phyloP scores from a whole-genome alignment of 35 echinoderm and acorn worm species.

The Holothuria glaberrima region DNA sequence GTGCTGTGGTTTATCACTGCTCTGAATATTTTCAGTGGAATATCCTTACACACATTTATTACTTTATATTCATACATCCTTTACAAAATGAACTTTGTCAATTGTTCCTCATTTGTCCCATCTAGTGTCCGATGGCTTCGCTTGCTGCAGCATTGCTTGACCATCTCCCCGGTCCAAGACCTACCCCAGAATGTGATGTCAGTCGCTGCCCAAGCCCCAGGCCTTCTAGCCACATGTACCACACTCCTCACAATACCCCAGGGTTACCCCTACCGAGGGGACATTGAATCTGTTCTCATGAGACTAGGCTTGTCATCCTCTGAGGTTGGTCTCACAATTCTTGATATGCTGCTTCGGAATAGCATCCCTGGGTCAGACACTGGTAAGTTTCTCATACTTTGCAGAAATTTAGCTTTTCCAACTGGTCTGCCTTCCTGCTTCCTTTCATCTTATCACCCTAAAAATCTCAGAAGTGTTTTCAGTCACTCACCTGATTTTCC shows the following conservation, averaged over 20 bases:
- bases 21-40: too few relatives aligned
- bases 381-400: too few relatives aligned
- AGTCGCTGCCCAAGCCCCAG: slow-evolving; percentile 70
- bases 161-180: slow-evolving; percentile 54
- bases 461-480: too few relatives aligned
- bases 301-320: slow-evolving; percentile 82
- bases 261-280: slow-evolving; percentile 68
- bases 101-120: neutral
- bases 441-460: too few relatives aligned
- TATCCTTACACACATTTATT: too few relatives aligned
- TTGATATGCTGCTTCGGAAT: slow-evolving; percentile 90
- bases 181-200: slow-evolving; percentile 52
- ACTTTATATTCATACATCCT: too few relatives aligned
- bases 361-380: slow-evolving; percentile 36
- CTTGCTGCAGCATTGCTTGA: slow-evolving; percentile 92
- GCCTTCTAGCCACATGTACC: slow-evolving; percentile 90
- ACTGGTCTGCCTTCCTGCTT: too few relatives aligned
- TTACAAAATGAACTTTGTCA: neutral
- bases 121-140: slow-evolving; percentile 89
- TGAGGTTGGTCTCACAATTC: slow-evolving; percentile 84
- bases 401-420: too few relatives aligned
- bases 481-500: too few relatives aligned
- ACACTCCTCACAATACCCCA: slow-evolving; percentile 86
- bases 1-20: too few relatives aligned
- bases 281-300: slow-evolving; percentile 88